Evolutionary conservation across 2,797 vertebrate genomes (phyloP).

Genomic region (Gallinago stenura): DNA sequence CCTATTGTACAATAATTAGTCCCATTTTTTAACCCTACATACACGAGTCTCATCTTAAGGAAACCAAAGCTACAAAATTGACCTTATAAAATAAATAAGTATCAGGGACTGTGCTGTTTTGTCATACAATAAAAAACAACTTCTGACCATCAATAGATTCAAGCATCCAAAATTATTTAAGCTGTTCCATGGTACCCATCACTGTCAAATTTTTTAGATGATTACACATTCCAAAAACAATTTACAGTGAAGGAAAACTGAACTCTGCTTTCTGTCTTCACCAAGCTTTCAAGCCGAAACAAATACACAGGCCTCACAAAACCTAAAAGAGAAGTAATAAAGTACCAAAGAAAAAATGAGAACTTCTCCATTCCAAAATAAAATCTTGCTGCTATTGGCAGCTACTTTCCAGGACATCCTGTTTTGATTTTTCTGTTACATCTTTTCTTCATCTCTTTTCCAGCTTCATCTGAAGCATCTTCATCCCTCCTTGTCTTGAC

Average conservation of each 20-base stretch:
- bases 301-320: constrained; percentile 30
- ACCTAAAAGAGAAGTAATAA: constrained; percentile 46
- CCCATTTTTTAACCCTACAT: neutral
- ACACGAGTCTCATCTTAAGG: neutral
- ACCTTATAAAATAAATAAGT: neutral
- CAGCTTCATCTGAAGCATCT: neutral
- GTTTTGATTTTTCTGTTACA: constrained; percentile 23
- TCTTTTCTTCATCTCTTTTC: neutral
- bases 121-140: neutral
- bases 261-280: constrained; percentile 39
- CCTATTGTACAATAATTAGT: neutral
- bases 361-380: constrained; percentile 29
- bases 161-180: neutral
- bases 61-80: neutral
- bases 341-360: constrained; percentile 23
- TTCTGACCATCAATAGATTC: neutral
- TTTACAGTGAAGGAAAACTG: constrained; percentile 17
- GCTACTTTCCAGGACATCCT: neutral
- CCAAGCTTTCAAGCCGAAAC: constrained; percentile 41
- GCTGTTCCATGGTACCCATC: neutral
- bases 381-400: constrained; percentile 14
- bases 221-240: neutral
- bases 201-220: neutral
- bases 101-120: neutral
- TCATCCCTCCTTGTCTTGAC: neutral